phyloP scores from a whole-genome alignment of 2,888 invertebrate genomes.

The Apocheima hispidaria region DNA sequence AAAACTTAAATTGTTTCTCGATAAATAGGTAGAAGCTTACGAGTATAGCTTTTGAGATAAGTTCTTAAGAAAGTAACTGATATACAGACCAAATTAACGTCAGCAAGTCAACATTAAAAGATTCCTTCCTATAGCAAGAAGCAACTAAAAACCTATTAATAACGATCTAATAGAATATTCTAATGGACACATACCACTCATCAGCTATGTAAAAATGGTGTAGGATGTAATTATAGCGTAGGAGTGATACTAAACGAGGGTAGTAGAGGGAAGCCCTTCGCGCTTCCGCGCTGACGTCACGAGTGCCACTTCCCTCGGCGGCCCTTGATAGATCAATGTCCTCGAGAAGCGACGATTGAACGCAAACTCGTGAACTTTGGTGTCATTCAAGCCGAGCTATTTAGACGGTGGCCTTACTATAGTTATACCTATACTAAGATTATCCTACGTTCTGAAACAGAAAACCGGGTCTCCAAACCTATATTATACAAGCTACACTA shows the following conservation, averaged over 20 bases:
- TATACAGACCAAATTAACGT: too few species aligned
- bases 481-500: too few species aligned
- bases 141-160: neutral
- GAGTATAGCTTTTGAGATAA: too few species aligned
- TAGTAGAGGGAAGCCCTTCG: conserved; percentile 73
- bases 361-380: conserved; percentile 11
- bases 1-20: too few species aligned
- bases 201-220: too few species aligned
- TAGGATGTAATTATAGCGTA: conserved; percentile 20
- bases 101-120: too few species aligned
- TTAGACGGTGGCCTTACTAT: neutral
- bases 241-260: conserved; percentile 30
- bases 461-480: too few species aligned
- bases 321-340: conserved; percentile 54
- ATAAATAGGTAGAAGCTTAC: too few species aligned
- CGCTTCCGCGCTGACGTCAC: conserved; percentile 71
- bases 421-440: neutral
- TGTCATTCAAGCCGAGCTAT: conserved; percentile 9
- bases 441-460: neutral
- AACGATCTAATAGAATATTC: neutral
- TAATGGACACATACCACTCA: neutral
- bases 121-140: too few species aligned
- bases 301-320: conserved; percentile 24
- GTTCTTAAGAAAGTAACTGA: too few species aligned
- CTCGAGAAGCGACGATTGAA: conserved; percentile 28